Base-by-base conservation (phyloP, 2,797 vertebrate genomes). In the Anabacerthia variegaticeps region DNA sequence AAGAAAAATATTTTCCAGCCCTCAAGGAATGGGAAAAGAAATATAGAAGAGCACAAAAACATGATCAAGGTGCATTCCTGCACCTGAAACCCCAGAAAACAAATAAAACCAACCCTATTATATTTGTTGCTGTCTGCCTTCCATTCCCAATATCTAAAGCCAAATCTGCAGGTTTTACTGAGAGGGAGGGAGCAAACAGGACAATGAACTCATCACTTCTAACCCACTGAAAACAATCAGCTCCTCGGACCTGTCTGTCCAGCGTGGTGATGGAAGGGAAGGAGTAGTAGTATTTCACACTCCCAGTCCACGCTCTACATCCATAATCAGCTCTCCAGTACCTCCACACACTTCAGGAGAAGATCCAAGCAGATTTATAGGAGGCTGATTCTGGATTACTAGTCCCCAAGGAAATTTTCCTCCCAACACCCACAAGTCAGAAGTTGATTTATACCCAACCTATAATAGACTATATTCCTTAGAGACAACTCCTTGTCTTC, bases 371-470 rank as follows among this genome's bases (percentile, higher is more conserved):
- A 96, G 95, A 96, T 96, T 96, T 97, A 94, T 93, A 59, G 88
- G 88, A 93, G 55, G 59, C 39, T 88, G 73, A 89, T 78, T 85
- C 66, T 92, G 85, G 96, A 96, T 94, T 96, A 95, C 76, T 89
- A 86, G 86, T 94, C 95, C 79, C 92, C 79, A 90, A 92, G 96
- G 94, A 97, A 92, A 96, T 96, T 78, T 92, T 94, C 89, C 63
- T 95, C 79, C 92, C 85, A 93, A 94, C 89, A 84, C 88, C 96
- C 93, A 84, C 82, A 67, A 93, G 88, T 43, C 88, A 93, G 73
- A 92, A 48, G 55, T 56, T 93, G 95, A 96, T 97, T 96, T 93
- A 96, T 74, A 88, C 32, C 51, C 83, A 92, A 22, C 49, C 30
- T 73, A 27, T 86, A 91, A 96, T 76, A 91, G 91, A 85, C 89